phyloP scores from a whole-genome alignment of 2,113 vertebrate genomes.

The Rhadina sibilatrix region DNA sequence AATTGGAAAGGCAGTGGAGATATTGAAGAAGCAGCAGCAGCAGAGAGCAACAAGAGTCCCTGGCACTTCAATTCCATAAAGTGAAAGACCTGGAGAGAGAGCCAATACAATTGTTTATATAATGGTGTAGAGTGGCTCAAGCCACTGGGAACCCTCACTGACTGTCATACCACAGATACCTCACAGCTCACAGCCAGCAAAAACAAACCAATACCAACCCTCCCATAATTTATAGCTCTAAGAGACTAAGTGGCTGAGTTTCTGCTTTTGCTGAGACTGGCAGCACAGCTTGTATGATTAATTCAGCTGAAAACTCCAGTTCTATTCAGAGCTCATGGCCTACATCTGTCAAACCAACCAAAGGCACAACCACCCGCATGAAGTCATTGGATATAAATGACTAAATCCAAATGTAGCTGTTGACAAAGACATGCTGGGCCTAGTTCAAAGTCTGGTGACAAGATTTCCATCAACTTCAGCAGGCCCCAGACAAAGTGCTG shows the following conservation, averaged over 20 bases:
- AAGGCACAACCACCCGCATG: not conserved
- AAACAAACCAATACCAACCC: not conserved
- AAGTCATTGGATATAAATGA: not conserved
- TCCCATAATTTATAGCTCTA: not conserved
- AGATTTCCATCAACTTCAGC: not conserved
- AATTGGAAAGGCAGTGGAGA: not conserved
- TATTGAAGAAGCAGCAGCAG: not conserved
- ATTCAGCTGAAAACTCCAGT: not conserved
- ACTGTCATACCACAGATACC: not conserved
- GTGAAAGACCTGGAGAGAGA: not conserved
- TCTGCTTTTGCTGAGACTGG: not conserved
- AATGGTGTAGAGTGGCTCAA: not conserved
- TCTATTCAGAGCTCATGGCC: not conserved
- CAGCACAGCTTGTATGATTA: not conserved
- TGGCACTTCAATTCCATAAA: not conserved
- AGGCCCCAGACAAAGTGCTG: not conserved
- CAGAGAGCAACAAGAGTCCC: not conserved
- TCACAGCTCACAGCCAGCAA: not conserved
- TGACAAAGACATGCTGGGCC: not conserved
- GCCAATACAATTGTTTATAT: not conserved
- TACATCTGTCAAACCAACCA: not conserved
- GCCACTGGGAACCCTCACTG: not conserved
- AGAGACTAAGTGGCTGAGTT: not conserved
- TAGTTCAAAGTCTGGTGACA: not conserved
- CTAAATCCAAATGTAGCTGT: not conserved